Conservation (phyloP, 1,140 invertebrate genomes). For the Subanguina moxae region DNA sequence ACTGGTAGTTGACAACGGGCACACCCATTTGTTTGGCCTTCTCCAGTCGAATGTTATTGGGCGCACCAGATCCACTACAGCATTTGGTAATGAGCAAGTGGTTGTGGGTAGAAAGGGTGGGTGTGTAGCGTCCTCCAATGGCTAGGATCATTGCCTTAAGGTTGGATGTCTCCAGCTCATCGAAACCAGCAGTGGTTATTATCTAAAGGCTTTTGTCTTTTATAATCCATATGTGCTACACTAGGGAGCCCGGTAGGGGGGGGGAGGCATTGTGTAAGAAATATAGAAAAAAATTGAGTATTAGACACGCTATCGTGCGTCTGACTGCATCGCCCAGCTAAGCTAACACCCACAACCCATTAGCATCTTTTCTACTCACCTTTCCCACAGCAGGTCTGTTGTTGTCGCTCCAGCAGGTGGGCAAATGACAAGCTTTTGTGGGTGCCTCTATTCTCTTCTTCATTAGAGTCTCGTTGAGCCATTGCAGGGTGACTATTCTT, state of each 20-base stretch:
- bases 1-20: slow-evolving; percentile 80
- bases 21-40: slow-evolving; percentile 2
- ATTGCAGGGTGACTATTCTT: slow-evolving; percentile 22
- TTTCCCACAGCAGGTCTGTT: slow-evolving; percentile 6
- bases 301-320: too few species aligned
- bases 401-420: slow-evolving; percentile 12
- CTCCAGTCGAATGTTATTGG: not conserved
- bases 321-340: too few species aligned
- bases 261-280: too few species aligned
- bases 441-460: slow-evolving; percentile 20
- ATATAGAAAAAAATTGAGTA: too few species aligned
- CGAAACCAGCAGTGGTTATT: slow-evolving; percentile 27
- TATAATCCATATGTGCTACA: not conserved
- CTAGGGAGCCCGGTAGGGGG: too few species aligned
- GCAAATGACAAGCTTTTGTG: slow-evolving; percentile 25
- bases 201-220: too few species aligned
- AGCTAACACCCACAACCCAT: too few species aligned
- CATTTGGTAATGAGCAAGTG: not conserved
- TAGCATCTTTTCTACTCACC: not conserved
- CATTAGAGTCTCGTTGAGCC: slow-evolving; percentile 24
- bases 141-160: slow-evolving; percentile 26
- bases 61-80: not conserved
- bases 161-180: slow-evolving; percentile 7
- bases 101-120: not conserved
- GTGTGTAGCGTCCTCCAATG: slow-evolving; percentile 28